These are phyloP conservation scores for Chrysogorgia sp. DNA, from an alignment of 92 coral and sea anemone species.

Conservation along the genomic window DNA sequence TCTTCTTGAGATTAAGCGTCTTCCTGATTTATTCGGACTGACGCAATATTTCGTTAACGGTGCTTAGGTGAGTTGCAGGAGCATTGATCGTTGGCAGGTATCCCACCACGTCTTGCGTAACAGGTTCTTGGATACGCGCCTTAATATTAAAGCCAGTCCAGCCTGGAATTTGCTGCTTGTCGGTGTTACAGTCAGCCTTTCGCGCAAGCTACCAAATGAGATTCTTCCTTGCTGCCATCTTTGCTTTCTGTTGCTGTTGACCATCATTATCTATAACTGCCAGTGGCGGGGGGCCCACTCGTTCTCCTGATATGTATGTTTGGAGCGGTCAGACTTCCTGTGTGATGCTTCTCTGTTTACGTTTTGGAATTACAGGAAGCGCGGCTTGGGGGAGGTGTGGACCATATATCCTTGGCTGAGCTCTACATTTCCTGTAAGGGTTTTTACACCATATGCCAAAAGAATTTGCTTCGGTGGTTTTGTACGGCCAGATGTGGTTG, in stretches of 20 bases:
- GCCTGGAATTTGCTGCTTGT: conserved; percentile 49
- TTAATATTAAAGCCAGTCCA: conserved; percentile 69
- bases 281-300: conserved; percentile 48
- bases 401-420: conserved; percentile 60
- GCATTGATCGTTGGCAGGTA: conserved; percentile 62
- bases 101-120: conserved; percentile 50
- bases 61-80: conserved; percentile 49
- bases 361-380: conserved; percentile 25
- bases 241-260: conserved; percentile 14
- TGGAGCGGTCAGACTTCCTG: conserved; percentile 8
- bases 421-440: conserved; percentile 61
- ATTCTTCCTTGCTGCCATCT: conserved; percentile 35
- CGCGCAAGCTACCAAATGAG: conserved; percentile 49
- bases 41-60: conserved; percentile 38
- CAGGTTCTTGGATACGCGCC: conserved; percentile 35
- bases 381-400: conserved; percentile 9
- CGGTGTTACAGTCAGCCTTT: conserved; percentile 23
- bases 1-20: conserved; percentile 11
- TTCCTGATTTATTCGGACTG: conserved; percentile 36
- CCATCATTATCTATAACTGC: neutral
- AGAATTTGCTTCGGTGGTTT: conserved; percentile 65
- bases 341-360: conserved; percentile 52
- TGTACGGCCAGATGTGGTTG: conserved; percentile 41
- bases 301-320: conserved; percentile 57
- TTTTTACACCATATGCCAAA: conserved; percentile 55